Evolutionary conservation across 2,888 invertebrate species (phyloP).

Genomic region (Hymenopus coronatus): DNA sequence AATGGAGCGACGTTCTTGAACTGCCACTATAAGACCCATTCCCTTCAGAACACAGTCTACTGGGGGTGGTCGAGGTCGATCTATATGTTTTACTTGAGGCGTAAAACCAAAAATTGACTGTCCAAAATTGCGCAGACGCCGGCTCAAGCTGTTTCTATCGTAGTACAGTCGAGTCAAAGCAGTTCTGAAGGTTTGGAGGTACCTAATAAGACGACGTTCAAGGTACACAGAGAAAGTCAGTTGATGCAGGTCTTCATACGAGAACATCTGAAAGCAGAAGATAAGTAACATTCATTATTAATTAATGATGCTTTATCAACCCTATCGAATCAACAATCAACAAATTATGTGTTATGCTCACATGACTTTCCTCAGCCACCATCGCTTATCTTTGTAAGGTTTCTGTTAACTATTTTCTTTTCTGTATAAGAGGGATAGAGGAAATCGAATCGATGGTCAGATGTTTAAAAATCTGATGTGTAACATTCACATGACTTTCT

Average conservation of each 20-base stretch:
- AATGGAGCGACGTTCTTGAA: slow-evolving; percentile 53
- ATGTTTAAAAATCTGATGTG: no score
- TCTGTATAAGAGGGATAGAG: no score
- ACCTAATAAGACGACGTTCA: slow-evolving; percentile 57
- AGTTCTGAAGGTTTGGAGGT: slow-evolving; percentile 42
- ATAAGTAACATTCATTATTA: neutral
- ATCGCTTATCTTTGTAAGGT: no score
- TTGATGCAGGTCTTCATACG: slow-evolving; percentile 54
- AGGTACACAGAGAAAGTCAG: slow-evolving; percentile 52
- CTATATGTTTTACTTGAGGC: neutral
- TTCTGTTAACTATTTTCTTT: no score
- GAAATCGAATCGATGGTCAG: no score
- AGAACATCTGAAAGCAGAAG: slow-evolving; percentile 54
- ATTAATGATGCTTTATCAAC: no score
- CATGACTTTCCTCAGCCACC: no score
- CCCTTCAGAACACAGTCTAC: slow-evolving; percentile 43
- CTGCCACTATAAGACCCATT: slow-evolving; percentile 58
- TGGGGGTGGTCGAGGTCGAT: neutral
- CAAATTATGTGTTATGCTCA: no score
- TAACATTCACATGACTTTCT: no score
- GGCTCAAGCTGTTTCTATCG: neutral
- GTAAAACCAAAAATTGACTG: neutral
- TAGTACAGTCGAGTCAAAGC: neutral
- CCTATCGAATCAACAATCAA: no score
- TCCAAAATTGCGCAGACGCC: neutral